Evolutionary conservation across 2,888 invertebrate species (phyloP), one percentile per base, ranked within the genome.

Genomic region (Cabera pusaria): DNA sequence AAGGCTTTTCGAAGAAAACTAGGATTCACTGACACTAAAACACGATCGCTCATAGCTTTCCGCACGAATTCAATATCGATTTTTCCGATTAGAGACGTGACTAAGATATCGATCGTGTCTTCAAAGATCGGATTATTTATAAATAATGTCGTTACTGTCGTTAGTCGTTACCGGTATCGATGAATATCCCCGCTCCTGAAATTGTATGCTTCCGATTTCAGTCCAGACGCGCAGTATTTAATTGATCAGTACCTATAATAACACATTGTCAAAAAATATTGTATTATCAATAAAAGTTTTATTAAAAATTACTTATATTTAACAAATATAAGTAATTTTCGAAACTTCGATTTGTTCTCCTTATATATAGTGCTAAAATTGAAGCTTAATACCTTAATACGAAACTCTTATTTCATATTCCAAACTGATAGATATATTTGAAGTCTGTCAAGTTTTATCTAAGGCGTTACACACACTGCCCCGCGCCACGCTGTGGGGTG

Each of bases 81-180:
- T 81, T 76, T 78, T 79, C 78, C 69, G 58, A 68, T 60, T 55
- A 57, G 62, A 63, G 64, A 79, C 86, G 84, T 85, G 84, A 80
- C 75, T 64, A 64, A 56, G 56, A 49, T 62, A 57, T 58, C 67
- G 59, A 63, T 63, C 65, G 62, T 62, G 59, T 59, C 58, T 52
- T 56, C 66, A 56, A 64, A 58, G 54, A 64, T 67, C 72, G 66
- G 65, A 67, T 75, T 73, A 75, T 77, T 84, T 79, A 73, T 76
- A 72, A 72, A 78, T 81, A 82, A 82, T n/a, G 81, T 65, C 66
- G 67, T 71, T n/a, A n/a, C n/a, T n/a, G n/a, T n/a, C n/a, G n/a
- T n/a, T n/a, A n/a, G n/a, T 74, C 67, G 66, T 60, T 57, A 65
- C 66, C 64, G 71, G 67, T 65, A 71, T 66, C 64, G 73, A 76